Conservation (phyloP, 2,797 vertebrate species). For the Graptemys geographica region DNA sequence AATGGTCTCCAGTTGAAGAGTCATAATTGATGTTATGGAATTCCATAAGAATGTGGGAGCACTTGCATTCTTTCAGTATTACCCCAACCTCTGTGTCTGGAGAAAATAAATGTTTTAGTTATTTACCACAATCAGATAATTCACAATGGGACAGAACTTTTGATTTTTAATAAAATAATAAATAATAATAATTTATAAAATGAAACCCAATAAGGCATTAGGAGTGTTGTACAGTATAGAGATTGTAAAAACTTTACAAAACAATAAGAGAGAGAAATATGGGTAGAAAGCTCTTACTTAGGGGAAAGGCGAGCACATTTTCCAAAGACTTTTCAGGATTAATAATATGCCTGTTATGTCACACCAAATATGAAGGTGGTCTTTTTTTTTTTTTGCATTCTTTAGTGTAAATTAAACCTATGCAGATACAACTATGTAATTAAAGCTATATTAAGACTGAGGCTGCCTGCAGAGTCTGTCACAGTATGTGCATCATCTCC, state of each 20-base stretch:
- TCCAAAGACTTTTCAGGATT: neutral
- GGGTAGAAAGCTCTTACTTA: neutral
- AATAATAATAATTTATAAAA: neutral
- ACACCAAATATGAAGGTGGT: neutral
- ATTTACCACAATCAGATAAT: neutral
- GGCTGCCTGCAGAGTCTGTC: neutral
- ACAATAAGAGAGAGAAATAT: neutral
- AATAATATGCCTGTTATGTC: neutral
- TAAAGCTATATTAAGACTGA: neutral
- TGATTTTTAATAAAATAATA: neutral
- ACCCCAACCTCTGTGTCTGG: neutral
- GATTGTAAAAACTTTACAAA: neutral
- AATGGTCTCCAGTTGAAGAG: neutral
- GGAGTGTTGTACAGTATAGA: neutral
- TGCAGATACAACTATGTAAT: neutral
- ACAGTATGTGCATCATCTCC: neutral
- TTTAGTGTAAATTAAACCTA: neutral
- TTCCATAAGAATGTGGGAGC: neutral
- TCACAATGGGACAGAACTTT: neutral
- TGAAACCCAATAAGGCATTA: neutral
- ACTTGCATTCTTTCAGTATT: accelerated
- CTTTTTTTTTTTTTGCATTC: neutral
- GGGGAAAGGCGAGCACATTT: neutral
- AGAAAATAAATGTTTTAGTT: neutral
- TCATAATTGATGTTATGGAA: neutral